Evolutionary conservation across 2,113 vertebrate species (phyloP).

Genomic region (Kobus ellipsiprymnus): DNA sequence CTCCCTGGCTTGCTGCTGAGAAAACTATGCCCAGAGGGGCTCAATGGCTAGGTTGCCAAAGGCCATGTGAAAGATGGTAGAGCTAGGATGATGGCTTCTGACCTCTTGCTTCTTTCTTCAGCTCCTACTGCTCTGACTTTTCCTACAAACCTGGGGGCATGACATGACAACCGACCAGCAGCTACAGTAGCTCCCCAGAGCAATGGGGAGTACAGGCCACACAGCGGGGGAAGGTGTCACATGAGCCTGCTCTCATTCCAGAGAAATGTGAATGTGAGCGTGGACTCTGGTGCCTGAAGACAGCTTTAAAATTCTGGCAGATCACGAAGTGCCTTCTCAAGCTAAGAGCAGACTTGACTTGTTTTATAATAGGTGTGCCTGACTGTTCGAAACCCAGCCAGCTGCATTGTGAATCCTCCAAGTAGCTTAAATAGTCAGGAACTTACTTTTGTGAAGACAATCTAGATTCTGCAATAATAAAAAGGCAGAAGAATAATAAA

Average conservation of each 20-base stretch:
- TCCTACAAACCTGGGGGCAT: fast-evolving
- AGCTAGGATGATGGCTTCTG: too few relatives aligned
- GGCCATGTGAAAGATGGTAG: neutral
- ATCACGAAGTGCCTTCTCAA: neutral
- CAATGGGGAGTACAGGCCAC: fast-evolving
- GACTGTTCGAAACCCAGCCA: neutral
- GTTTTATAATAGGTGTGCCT: neutral
- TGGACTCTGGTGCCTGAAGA: neutral
- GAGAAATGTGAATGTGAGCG: neutral
- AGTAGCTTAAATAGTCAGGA: neutral
- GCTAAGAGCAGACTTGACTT: neutral
- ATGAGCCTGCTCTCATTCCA: neutral
- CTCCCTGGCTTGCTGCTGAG: neutral
- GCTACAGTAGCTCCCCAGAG: fast-evolving
- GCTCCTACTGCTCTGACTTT: neutral
- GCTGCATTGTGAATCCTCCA: neutral
- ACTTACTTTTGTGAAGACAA: neutral
- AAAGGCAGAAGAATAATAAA: neutral
- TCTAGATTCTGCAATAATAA: neutral
- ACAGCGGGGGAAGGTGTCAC: fast-evolving
- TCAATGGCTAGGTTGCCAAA: neutral
- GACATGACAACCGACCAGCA: fast-evolving
- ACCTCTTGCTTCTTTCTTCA: neutral
- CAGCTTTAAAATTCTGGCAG: neutral
- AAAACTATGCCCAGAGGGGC: neutral